Evolutionary conservation across 1,140 invertebrate species (phyloP).

Genomic region (Platorchestia sp.): DNA sequence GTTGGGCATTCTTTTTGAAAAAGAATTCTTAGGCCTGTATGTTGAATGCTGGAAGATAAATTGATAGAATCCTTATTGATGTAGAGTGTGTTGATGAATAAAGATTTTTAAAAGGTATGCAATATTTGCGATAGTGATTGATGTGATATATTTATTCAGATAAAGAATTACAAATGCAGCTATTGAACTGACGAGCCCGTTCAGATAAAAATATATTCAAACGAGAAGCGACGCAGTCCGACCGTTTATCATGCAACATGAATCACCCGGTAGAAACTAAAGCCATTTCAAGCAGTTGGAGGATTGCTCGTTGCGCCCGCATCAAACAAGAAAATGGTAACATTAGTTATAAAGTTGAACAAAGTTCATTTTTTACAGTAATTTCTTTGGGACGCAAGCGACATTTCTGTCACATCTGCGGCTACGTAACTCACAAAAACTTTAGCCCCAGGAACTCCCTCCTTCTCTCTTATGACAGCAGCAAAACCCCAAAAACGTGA

Average conservation of each 20-base stretch:
- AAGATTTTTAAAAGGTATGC: not conserved
- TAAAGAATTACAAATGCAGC: not conserved
- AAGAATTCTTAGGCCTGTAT: not conserved
- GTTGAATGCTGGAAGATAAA: not conserved
- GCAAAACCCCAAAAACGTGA: not conserved
- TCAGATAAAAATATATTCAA: not conserved
- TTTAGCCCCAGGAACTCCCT: conserved; percentile 38
- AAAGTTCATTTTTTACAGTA: conserved; percentile 22
- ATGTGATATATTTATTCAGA: not conserved
- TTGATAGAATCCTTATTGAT: not conserved
- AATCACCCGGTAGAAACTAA: not conserved
- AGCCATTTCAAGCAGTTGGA: not conserved
- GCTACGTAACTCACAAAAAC: conserved; percentile 42
- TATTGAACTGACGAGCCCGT: not conserved
- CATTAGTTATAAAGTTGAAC: conserved; percentile 32
- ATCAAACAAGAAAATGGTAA: conserved; percentile 37
- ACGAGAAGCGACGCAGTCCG: not conserved
- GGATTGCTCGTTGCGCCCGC: not conserved
- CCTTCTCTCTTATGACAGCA: conserved; percentile 38
- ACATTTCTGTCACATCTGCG: conserved; percentile 53
- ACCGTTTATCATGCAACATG: not conserved
- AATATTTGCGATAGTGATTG: not conserved
- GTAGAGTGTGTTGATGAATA: too few species aligned
- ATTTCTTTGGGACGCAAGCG: conserved; percentile 14
- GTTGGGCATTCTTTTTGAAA: not conserved